Evolutionary conservation across 2,888 invertebrate species (phyloP).

Genomic region (Meliscaeva auricollis): DNA sequence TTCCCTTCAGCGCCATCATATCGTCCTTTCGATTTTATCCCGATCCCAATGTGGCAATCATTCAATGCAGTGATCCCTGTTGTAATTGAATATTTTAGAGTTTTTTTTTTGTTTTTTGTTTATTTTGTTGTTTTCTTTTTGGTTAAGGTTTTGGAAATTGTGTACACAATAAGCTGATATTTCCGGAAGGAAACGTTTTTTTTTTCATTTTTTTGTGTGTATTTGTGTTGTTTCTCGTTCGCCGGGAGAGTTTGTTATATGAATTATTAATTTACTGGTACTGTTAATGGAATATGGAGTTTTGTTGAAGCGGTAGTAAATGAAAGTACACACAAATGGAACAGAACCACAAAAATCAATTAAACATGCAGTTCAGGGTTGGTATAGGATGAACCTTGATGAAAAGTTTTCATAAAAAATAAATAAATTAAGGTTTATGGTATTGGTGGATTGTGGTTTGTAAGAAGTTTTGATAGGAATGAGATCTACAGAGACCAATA

Average conservation of each 20-base stretch:
- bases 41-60: conserved; percentile 73
- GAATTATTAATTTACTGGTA: conserved; percentile 62
- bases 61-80: conserved; percentile 74
- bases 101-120: conserved; percentile 17
- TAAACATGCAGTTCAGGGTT: conserved; percentile 52
- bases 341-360: conserved; percentile 55
- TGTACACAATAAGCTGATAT: conserved; percentile 62
- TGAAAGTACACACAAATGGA: conserved; percentile 15
- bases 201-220: conserved; percentile 5
- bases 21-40: conserved; percentile 51
- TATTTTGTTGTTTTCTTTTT: conserved; percentile 1
- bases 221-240: background rate
- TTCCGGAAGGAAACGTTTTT: conserved; percentile 45
- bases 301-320: conserved; percentile 18
- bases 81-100: conserved; percentile 75
- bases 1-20: background rate
- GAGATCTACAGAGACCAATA: too few relatives aligned
- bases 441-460: background rate
- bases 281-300: conserved; percentile 48
- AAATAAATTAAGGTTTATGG: too few relatives aligned
- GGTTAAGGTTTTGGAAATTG: conserved; percentile 36
- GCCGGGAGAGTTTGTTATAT: conserved; percentile 23
- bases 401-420: background rate
- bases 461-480: background rate
- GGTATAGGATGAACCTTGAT: background rate